Evolutionary conservation across 2,888 invertebrate genomes (phyloP).

Genomic region (Cephus runcator): DNA sequence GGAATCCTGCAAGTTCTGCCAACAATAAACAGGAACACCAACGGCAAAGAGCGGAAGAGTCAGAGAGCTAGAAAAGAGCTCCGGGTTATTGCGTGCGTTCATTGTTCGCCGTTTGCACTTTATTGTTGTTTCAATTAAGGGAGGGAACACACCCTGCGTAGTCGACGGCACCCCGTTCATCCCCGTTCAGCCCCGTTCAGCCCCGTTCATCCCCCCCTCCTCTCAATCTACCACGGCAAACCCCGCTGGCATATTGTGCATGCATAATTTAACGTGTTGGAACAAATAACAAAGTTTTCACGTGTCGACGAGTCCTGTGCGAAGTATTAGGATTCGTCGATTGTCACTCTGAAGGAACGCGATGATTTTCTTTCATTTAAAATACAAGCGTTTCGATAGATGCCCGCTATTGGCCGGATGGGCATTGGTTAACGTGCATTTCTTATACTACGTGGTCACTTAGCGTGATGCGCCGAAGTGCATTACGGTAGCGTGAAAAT

Average conservation of each 20-base stretch:
- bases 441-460: no score
- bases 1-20: neutral
- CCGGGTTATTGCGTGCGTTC: slow-evolving; percentile 42
- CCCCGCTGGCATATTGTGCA: slow-evolving; percentile 59
- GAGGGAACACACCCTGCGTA: slow-evolving; percentile 36
- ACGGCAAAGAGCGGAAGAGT: neutral
- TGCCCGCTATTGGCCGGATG: no score
- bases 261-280: slow-evolving; percentile 63
- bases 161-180: neutral
- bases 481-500: no score
- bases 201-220: slow-evolving; percentile 28
- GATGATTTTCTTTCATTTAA: no score
- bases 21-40: slow-evolving; percentile 1
- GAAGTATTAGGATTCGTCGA: no score
- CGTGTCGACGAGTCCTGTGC: slow-evolving; percentile 48
- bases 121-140: slow-evolving; percentile 57
- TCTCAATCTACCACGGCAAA: neutral
- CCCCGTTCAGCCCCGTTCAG: slow-evolving; percentile 15
- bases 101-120: slow-evolving; percentile 48
- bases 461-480: no score
- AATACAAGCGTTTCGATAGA: no score
- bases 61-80: slow-evolving; percentile 31
- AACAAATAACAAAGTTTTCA: slow-evolving; percentile 64
- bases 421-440: no score
- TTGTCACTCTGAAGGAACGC: no score